Evolutionary conservation across 35 echinoderm and acorn worm genomes (phyloP).

Genomic region (Antedon bifida): DNA sequence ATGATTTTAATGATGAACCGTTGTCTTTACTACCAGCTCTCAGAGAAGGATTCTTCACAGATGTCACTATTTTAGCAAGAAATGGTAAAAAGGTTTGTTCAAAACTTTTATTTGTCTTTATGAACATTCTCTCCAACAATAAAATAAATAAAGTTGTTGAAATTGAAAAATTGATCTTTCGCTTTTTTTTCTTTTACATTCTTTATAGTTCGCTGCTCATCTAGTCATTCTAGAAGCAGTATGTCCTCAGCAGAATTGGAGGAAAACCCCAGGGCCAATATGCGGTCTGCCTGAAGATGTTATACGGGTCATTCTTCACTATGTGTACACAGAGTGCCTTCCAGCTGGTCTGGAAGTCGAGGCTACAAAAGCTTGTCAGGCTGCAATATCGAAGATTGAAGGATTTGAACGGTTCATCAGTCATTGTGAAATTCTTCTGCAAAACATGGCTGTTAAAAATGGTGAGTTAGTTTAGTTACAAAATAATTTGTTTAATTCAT

Average conservation of each 20-base stretch:
- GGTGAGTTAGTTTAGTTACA: constrained; percentile 47
- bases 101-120: too few species aligned
- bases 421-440: constrained; percentile 40
- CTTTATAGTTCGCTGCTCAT: constrained; percentile 41
- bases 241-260: constrained; percentile 57
- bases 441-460: constrained; percentile 67
- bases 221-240: constrained; percentile 48
- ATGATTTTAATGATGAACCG: constrained; percentile 43
- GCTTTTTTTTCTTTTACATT: background rate
- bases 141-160: too few species aligned
- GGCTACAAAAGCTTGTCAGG: constrained; percentile 28
- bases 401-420: constrained; percentile 41
- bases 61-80: constrained; percentile 50
- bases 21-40: constrained; percentile 37
- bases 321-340: constrained; percentile 66
- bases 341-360: constrained; percentile 34
- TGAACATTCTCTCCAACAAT: too few species aligned
- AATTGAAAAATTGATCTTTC: background rate
- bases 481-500: too few species aligned
- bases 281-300: constrained; percentile 26
- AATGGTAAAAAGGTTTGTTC: constrained; percentile 63
- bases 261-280: constrained; percentile 42
- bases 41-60: constrained; percentile 52
- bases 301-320: constrained; percentile 33
- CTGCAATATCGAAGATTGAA: constrained; percentile 40